These are phyloP conservation scores for Homarus americanus DNA, from an alignment of 1,140 invertebrate species.

Conservation along the genomic window DNA sequence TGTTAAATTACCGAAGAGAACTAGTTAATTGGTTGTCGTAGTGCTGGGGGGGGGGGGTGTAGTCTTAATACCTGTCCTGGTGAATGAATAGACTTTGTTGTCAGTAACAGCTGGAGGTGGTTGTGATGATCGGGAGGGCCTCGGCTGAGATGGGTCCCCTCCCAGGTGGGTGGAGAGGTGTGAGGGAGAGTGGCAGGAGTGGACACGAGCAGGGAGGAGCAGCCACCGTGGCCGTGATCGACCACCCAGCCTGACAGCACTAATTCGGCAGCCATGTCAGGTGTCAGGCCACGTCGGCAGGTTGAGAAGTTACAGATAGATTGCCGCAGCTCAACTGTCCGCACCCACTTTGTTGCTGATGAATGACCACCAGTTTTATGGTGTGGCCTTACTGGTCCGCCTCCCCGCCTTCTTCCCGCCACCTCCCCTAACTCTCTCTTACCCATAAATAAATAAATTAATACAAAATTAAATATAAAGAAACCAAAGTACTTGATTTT, in stretches of 20 bases:
- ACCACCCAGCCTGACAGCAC: constrained; percentile 36
- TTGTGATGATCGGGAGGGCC: no score
- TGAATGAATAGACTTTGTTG: no score
- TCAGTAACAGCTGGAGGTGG: no score
- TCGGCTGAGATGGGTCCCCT: not conserved
- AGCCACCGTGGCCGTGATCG: constrained; percentile 5
- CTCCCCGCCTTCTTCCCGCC: not conserved
- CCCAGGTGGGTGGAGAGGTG: not conserved
- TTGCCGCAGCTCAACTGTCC: not conserved
- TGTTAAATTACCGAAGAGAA: no score
- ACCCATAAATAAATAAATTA: no score
- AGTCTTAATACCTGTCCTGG: no score
- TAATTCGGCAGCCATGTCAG: constrained; percentile 52
- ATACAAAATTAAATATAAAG: no score
- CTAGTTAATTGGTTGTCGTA: no score
- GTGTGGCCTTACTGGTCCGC: not conserved
- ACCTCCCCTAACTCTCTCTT: no score
- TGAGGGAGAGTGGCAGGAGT: constrained; percentile 11
- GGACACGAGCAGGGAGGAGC: not conserved
- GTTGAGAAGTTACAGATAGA: constrained; percentile 36
- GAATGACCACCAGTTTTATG: not conserved
- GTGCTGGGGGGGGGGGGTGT: no score
- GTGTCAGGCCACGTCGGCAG: constrained; percentile 32
- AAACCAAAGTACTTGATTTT: no score
- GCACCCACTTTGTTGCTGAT: constrained; percentile 22